A percentile compares a stretch with the other conserved stretches of the same genome.
phyloP scores from a whole-genome alignment of 2,888 invertebrate genomes.

The Drosophila borborema region DNA sequence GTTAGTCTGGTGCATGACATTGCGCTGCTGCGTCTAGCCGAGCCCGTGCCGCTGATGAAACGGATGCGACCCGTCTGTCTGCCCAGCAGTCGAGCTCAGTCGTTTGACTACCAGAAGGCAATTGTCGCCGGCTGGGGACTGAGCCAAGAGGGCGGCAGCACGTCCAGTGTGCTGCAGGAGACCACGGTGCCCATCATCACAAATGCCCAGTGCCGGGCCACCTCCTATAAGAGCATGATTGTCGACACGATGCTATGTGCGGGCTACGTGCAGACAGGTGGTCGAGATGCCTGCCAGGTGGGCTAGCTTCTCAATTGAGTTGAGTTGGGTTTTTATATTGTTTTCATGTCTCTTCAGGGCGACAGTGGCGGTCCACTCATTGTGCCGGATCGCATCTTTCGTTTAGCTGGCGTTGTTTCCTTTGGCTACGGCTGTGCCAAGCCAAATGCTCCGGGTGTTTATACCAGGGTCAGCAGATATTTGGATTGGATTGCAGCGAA shows the following conservation, averaged over 20 bases:
- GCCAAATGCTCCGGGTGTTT: constrained; percentile 83
- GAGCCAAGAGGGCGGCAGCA: constrained; percentile 70
- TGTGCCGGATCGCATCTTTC: constrained; percentile 75
- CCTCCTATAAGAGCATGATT: constrained; percentile 81
- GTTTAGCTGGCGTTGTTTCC: constrained; percentile 82
- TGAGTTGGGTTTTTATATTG: background rate
- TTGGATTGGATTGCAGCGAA: constrained; percentile 81
- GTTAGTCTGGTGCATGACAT: constrained; percentile 81
- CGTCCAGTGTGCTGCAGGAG: constrained; percentile 79
- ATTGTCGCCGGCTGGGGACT: constrained; percentile 84
- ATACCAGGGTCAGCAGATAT: constrained; percentile 82
- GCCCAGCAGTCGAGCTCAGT: constrained; percentile 71
- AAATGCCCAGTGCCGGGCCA: constrained; percentile 81
- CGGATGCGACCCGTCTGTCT: constrained; percentile 81
- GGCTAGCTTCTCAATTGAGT: constrained; percentile 14
- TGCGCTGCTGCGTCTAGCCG: constrained; percentile 75
- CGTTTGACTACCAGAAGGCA: constrained; percentile 77
- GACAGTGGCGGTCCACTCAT: constrained; percentile 84
- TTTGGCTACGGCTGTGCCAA: constrained; percentile 83
- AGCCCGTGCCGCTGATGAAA: constrained; percentile 74
- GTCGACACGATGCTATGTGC: constrained; percentile 84
- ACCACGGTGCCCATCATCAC: constrained; percentile 82
- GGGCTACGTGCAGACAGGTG: constrained; percentile 79
- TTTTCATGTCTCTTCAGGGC: constrained; percentile 65
- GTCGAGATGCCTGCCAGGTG: constrained; percentile 84